phyloP scores from a whole-genome alignment of 2,888 invertebrate species.

The Aphelenchoides bicaudatus region DNA sequence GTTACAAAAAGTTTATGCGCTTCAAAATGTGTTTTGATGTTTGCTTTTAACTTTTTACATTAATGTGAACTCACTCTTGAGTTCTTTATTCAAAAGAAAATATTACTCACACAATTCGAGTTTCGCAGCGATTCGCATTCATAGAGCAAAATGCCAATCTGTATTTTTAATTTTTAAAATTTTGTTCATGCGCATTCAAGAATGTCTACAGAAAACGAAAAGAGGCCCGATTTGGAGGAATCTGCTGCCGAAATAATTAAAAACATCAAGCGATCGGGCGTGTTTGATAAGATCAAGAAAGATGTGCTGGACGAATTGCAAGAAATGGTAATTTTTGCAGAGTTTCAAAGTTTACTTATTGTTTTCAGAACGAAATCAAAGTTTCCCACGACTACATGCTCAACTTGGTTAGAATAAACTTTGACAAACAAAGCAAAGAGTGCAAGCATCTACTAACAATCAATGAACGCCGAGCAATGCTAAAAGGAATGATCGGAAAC shows the following conservation, averaged over 20 bases:
- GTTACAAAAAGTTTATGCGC: too few species aligned
- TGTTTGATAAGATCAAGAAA: slow-evolving; percentile 18
- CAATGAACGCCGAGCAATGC: slow-evolving; percentile 10
- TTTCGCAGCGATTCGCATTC: too few species aligned
- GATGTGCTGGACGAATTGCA: slow-evolving; percentile 8
- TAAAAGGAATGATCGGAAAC: slow-evolving; percentile 9
- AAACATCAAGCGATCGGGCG: slow-evolving; percentile 16
- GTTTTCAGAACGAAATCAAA: slow-evolving; percentile 14
- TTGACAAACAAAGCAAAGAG: slow-evolving; percentile 13
- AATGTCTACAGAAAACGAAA: too few species aligned
- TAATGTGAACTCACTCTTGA: too few species aligned
- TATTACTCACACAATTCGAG: too few species aligned
- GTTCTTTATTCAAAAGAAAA: too few species aligned
- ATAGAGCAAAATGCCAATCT: too few species aligned
- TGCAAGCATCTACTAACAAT: neutral
- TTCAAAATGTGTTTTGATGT: too few species aligned
- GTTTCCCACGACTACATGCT: slow-evolving; percentile 6
- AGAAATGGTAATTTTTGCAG: slow-evolving; percentile 6
- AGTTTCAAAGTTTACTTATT: neutral
- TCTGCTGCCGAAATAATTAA: slow-evolving; percentile 10
- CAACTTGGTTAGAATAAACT: slow-evolving; percentile 8
- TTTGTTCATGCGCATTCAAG: too few species aligned
- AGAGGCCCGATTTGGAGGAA: neutral
- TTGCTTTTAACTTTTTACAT: too few species aligned
- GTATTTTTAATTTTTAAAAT: too few species aligned